These are phyloP conservation scores for Scaptomyza parva DNA, from an alignment of 2,888 invertebrate genomes.

Conservation along the genomic window DNA sequence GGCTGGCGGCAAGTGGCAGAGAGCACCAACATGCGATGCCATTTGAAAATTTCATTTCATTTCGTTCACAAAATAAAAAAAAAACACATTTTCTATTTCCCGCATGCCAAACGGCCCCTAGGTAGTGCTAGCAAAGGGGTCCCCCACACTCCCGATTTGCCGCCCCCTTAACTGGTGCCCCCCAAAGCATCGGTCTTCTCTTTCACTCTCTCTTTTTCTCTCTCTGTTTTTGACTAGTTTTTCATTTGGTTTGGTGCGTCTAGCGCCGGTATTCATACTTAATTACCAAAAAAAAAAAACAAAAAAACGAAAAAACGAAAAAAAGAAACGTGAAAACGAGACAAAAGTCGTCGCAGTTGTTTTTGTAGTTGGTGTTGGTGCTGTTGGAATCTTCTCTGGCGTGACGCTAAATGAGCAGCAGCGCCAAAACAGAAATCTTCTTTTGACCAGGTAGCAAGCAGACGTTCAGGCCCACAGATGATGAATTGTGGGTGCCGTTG, in stretches of 20 bases:
- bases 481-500: constrained; percentile 78
- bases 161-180: constrained; percentile 17
- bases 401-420: constrained; percentile 70
- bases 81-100: constrained; percentile 62
- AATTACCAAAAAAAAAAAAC: constrained; percentile 70
- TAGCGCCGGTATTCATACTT: constrained; percentile 79
- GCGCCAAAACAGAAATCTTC: constrained; percentile 39
- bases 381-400: constrained; percentile 63
- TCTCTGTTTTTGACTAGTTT: constrained; percentile 15
- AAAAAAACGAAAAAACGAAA: constrained; percentile 54
- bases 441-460: constrained; percentile 73
- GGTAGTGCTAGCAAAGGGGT: constrained; percentile 62
- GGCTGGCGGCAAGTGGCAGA: constrained; percentile 47
- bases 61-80: constrained; percentile 29
- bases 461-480: constrained; percentile 59
- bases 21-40: constrained; percentile 72
- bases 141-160: constrained; percentile 11
- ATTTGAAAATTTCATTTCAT: constrained; percentile 76
- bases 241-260: constrained; percentile 63
- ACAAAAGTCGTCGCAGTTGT: constrained; percentile 30
- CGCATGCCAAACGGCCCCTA: constrained; percentile 79
- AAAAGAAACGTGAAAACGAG: constrained; percentile 40
- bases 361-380: constrained; percentile 20
- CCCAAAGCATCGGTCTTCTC: constrained; percentile 18
- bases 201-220: not conserved